Conservation (phyloP, 2,888 invertebrate species). For the Dysmachus trigonus region DNA sequence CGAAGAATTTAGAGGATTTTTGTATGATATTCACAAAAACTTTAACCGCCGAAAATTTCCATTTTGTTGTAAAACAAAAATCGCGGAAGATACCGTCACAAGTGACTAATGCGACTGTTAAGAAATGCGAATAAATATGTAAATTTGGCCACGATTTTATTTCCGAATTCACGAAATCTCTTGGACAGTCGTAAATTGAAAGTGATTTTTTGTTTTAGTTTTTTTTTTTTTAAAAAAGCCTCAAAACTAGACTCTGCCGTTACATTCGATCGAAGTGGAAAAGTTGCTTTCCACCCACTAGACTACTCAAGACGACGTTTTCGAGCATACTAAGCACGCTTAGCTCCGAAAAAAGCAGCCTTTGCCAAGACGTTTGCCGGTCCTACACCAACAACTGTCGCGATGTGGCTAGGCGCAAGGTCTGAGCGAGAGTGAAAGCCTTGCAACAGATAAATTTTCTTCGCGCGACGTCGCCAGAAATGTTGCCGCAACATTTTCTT, state of each 20-base stretch:
- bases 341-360: conserved; percentile 16
- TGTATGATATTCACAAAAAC: background rate
- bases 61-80: background rate
- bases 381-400: background rate
- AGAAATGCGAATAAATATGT: background rate
- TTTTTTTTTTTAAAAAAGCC: background rate
- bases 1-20: background rate
- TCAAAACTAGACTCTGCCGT: background rate
- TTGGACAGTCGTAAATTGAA: background rate
- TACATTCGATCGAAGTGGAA: background rate
- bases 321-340: conserved; percentile 16
- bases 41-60: background rate
- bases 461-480: background rate
- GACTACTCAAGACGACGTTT: conserved; percentile 15
- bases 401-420: conserved; percentile 10
- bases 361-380: conserved; percentile 34
- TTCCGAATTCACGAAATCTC: background rate
- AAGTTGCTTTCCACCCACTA: background rate
- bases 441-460: background rate
- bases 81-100: background rate
- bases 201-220: background rate
- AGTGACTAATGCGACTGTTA: background rate
- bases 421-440: conserved; percentile 22
- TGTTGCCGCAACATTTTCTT: background rate
- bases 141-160: conserved; percentile 15